Conservation (phyloP, 2,888 invertebrate genomes). For the Eupithecia centaureata region DNA sequence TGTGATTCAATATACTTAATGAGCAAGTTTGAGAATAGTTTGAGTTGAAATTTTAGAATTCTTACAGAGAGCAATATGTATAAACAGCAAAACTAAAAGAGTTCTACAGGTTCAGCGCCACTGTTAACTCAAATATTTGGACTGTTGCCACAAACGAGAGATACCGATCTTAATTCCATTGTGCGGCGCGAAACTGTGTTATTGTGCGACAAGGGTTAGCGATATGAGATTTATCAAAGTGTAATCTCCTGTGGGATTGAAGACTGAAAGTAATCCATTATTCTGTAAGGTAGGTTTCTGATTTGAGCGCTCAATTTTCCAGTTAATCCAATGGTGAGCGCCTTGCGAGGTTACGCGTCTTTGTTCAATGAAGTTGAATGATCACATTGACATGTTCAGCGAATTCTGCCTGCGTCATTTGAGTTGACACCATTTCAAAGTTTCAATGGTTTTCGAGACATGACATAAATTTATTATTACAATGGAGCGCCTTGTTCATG, state of each 20-base stretch:
- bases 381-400: slow-evolving; percentile 62
- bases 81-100: slow-evolving; percentile 15
- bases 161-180: slow-evolving; percentile 42
- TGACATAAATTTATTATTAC: slow-evolving; percentile 3
- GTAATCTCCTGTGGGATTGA: slow-evolving; percentile 17
- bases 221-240: slow-evolving; percentile 4
- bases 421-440: slow-evolving; percentile 48
- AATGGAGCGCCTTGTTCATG: not conserved
- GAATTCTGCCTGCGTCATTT: slow-evolving; percentile 51
- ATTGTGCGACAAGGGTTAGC: slow-evolving; percentile 14
- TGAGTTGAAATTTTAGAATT: not conserved
- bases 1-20: too few species aligned
- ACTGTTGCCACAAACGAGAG: slow-evolving; percentile 39
- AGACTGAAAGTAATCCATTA: slow-evolving; percentile 15
- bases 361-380: slow-evolving; percentile 60
- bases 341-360: slow-evolving; percentile 44
- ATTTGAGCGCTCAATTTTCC: slow-evolving; percentile 30
- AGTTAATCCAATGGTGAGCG: slow-evolving; percentile 30
- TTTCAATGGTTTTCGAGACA: slow-evolving; percentile 15
- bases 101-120: slow-evolving; percentile 32
- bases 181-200: slow-evolving; percentile 17
- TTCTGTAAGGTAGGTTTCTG: slow-evolving; percentile 4
- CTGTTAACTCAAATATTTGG: slow-evolving; percentile 41
- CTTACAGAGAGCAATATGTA: not conserved
- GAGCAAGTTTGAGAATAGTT: too few species aligned